Evolutionary conservation across 2,888 invertebrate species (phyloP).

Genomic region (Heliconius cydno): DNA sequence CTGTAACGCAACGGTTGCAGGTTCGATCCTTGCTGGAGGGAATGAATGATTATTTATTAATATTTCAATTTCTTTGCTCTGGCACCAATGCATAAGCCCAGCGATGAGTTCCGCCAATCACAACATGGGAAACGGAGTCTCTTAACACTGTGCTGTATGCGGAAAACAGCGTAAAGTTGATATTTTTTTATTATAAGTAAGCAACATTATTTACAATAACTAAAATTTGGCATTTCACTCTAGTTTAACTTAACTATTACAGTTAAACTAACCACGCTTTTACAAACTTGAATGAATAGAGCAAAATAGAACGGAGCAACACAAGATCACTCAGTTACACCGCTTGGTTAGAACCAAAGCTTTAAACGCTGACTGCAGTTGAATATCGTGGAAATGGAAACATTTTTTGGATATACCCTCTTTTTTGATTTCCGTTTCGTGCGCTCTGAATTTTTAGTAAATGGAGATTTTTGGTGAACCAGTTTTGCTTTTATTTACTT

Average conservation of each 20-base stretch:
- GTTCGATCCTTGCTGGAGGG: too few relatives aligned
- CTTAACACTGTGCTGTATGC: too few relatives aligned
- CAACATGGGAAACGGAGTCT: too few relatives aligned
- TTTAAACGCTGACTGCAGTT: conserved; percentile 17
- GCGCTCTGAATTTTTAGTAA: conserved; percentile 14
- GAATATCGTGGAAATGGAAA: conserved; percentile 14
- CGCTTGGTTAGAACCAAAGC: conserved; percentile 17
- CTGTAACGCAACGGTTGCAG: too few relatives aligned
- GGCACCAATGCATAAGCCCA: too few relatives aligned
- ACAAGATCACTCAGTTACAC: conserved; percentile 18
- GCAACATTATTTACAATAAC: neutral
- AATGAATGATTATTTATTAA: too few relatives aligned
- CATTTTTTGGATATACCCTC: conserved; percentile 17
- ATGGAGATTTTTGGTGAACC: neutral
- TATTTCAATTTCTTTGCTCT: too few relatives aligned
- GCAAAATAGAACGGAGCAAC: conserved; percentile 11
- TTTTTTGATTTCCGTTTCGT: conserved; percentile 10
- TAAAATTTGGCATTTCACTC: neutral
- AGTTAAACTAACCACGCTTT: neutral
- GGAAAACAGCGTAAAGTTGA: too few relatives aligned
- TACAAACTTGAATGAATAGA: neutral
- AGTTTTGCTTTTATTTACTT: neutral
- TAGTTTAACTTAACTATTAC: neutral
- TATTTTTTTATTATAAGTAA: too few relatives aligned
- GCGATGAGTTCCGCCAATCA: too few relatives aligned